Conservation (phyloP, 2,888 invertebrate genomes). For the Drosophila kanekoi region DNA sequence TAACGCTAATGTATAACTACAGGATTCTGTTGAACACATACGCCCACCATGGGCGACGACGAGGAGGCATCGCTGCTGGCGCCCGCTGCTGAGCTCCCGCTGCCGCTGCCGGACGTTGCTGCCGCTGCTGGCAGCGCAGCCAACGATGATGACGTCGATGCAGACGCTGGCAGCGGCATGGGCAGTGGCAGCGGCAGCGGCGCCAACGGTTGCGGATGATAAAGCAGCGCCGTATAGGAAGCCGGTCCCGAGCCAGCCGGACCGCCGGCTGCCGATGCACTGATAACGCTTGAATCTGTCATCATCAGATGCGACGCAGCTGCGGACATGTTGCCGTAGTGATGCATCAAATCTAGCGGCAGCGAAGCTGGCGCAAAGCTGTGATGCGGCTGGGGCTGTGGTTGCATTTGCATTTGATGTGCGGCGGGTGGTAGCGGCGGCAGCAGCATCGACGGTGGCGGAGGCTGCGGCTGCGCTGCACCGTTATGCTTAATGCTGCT, state of each 20-base stretch:
- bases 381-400: slow-evolving; percentile 64
- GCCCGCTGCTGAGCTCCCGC: slow-evolving; percentile 61
- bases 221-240: slow-evolving; percentile 69
- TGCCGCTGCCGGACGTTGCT: slow-evolving; percentile 17
- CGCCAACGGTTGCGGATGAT: slow-evolving; percentile 70
- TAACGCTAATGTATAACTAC: slow-evolving; percentile 91
- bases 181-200: slow-evolving; percentile 59
- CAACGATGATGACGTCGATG: slow-evolving; percentile 32
- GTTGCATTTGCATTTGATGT: slow-evolving; percentile 51
- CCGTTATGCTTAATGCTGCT: slow-evolving; percentile 68
- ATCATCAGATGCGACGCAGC: slow-evolving; percentile 84
- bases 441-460: slow-evolving; percentile 42
- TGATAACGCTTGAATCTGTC: slow-evolving; percentile 84
- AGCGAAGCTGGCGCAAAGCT: slow-evolving; percentile 84
- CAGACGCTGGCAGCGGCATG: slow-evolving; percentile 50
- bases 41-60: slow-evolving; percentile 94
- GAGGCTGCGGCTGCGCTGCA: slow-evolving; percentile 44
- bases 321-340: slow-evolving; percentile 76
- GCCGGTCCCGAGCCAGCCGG: slow-evolving; percentile 62
- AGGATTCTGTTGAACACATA: slow-evolving; percentile 96
- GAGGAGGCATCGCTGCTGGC: slow-evolving; percentile 84
- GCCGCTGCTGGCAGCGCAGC: slow-evolving; percentile 50
- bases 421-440: slow-evolving; percentile 56
- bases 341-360: slow-evolving; percentile 82
- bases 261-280: slow-evolving; percentile 81